Evolutionary conservation across 2,113 vertebrate genomes (phyloP).

Genomic region (Platichthys stellatus): DNA sequence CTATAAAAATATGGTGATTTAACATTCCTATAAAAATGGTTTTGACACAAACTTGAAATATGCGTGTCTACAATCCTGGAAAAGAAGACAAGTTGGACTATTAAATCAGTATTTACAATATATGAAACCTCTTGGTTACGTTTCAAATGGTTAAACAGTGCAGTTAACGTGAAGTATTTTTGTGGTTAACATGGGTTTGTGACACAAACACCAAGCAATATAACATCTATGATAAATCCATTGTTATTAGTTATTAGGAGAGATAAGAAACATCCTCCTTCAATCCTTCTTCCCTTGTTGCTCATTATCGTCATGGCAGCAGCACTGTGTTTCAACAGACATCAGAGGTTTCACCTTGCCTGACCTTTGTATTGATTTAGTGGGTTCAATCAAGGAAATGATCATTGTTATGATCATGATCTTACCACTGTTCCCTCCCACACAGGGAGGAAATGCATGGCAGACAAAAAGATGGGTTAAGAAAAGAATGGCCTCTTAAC

Average conservation of each 20-base stretch:
- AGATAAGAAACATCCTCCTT: neutral
- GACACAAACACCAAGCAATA: neutral
- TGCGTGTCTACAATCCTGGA: neutral
- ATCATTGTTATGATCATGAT: conserved; percentile 53
- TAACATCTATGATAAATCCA: neutral
- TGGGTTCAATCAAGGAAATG: conserved; percentile 68
- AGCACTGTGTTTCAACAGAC: conserved; percentile 18
- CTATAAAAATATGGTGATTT: neutral
- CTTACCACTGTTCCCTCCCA: conserved; percentile 61
- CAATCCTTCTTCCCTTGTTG: neutral
- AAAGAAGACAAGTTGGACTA: neutral
- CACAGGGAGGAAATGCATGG: conserved; percentile 45
- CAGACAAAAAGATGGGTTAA: neutral
- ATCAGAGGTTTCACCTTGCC: conserved; percentile 1
- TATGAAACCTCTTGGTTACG: neutral
- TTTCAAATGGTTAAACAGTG: neutral
- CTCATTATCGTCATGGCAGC: conserved; percentile 13
- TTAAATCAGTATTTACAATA: too few relatives aligned
- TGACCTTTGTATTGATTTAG: conserved; percentile 54
- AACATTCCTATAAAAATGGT: neutral
- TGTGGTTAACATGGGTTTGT: neutral
- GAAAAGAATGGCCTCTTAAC: conserved; percentile 28
- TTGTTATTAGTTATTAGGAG: neutral
- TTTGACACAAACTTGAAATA: neutral
- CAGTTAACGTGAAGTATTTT: neutral